Conservation (phyloP, 2,888 invertebrate species). For the Boloria euphrosyne region DNA sequence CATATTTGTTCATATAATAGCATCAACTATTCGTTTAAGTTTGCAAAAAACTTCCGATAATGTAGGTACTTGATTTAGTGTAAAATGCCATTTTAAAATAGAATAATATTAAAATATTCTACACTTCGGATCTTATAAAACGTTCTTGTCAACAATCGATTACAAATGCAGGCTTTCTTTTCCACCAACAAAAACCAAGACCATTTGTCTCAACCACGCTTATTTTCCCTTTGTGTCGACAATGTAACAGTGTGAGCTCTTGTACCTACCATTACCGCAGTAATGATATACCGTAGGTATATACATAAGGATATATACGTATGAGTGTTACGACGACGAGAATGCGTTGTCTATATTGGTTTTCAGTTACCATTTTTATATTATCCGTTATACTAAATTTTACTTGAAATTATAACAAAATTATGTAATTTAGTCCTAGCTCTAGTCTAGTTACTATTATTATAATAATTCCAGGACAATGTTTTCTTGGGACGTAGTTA, state of each 20-base stretch:
- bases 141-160: conserved; percentile 3
- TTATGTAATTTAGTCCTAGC: not conserved
- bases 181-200: conserved; percentile 32
- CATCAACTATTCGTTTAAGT: too few species aligned
- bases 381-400: not conserved
- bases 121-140: not conserved
- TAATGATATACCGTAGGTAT: conserved; percentile 28
- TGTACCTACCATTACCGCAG: conserved; percentile 13
- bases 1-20: too few species aligned
- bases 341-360: not conserved
- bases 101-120: not conserved
- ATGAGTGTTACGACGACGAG: not conserved
- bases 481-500: conserved; percentile 4
- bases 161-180: conserved; percentile 25
- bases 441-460: not conserved
- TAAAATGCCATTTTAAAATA: too few species aligned
- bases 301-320: too few species aligned
- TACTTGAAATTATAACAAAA: not conserved
- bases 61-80: too few species aligned
- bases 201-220: conserved; percentile 20
- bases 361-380: not conserved
- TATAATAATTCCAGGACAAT: conserved; percentile 6
- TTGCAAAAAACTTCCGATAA: too few species aligned
- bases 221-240: conserved; percentile 34
- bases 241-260: conserved; percentile 28